These are phyloP conservation scores for Propsilocerus akamusi DNA, from an alignment of 1,140 invertebrate species.

Conservation along the genomic window DNA sequence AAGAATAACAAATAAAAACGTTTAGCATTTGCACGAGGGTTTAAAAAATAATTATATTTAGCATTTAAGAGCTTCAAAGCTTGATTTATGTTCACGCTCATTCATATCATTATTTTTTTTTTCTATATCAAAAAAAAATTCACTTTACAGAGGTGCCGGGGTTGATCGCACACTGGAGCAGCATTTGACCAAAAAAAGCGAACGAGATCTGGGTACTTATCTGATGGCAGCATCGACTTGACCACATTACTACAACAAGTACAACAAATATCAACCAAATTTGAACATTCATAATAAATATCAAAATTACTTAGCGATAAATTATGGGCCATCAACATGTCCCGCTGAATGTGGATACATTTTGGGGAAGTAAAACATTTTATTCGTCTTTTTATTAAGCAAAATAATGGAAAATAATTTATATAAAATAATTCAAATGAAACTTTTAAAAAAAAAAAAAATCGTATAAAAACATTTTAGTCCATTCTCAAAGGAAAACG, in stretches of 20 bases:
- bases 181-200: constrained; percentile 2
- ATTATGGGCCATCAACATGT: too few relatives aligned
- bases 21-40: too few relatives aligned
- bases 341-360: background rate
- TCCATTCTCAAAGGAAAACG: background rate
- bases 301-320: constrained; percentile 3
- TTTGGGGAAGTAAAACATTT: background rate
- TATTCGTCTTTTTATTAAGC: background rate
- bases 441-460: background rate
- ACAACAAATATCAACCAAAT: background rate
- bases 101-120: too few relatives aligned
- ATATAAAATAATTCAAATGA: background rate
- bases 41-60: too few relatives aligned
- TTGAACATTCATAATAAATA: background rate
- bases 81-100: too few relatives aligned
- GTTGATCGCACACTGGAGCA: background rate
- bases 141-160: background rate
- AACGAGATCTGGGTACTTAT: background rate
- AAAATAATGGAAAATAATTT: background rate
- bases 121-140: too few relatives aligned
- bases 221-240: constrained; percentile 2
- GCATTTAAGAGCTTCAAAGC: too few relatives aligned
- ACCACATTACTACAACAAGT: constrained; percentile 1
- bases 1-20: too few relatives aligned
- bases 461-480: background rate